Percentiles rank a stretch among this genome's conserved stretches.
These are phyloP conservation scores for Lucinisca nassula DNA, from an alignment of 2,888 invertebrate genomes.

Conservation along the genomic window DNA sequence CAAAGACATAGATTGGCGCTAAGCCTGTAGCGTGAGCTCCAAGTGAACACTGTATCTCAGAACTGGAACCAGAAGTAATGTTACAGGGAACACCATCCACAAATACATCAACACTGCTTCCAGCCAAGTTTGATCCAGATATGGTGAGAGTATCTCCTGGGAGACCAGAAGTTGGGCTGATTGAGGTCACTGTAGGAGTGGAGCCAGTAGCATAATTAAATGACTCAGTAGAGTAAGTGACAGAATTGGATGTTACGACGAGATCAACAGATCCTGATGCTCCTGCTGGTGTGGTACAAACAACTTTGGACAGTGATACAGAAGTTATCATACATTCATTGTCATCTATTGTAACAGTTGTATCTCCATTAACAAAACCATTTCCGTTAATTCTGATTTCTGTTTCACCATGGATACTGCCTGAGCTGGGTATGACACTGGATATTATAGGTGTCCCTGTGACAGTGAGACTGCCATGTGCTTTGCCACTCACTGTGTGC, in stretches of 20 bases:
- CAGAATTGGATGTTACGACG: slow-evolving; percentile 71
- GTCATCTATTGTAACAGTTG: slow-evolving; percentile 71
- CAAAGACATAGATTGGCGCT: slow-evolving; percentile 53
- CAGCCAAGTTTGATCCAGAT: slow-evolving; percentile 62
- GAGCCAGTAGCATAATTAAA: slow-evolving; percentile 66
- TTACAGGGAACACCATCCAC: slow-evolving; percentile 14
- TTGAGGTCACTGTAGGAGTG: slow-evolving; percentile 70
- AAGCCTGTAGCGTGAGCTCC: slow-evolving; percentile 59
- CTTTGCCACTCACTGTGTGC: slow-evolving; percentile 67
- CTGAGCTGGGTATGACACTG: slow-evolving; percentile 66
- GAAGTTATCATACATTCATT: slow-evolving; percentile 66
- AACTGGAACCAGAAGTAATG: slow-evolving; percentile 25
- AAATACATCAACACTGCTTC: background rate
- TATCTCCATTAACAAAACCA: slow-evolving; percentile 69
- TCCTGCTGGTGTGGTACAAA: slow-evolving; percentile 71
- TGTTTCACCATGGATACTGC: slow-evolving; percentile 76
- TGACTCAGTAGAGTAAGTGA: slow-evolving; percentile 59
- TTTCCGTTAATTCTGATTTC: slow-evolving; percentile 68
- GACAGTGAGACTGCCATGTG: slow-evolving; percentile 54
- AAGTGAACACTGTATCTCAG: slow-evolving; percentile 58
- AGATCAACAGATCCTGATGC: slow-evolving; percentile 66
- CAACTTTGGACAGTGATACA: slow-evolving; percentile 67
- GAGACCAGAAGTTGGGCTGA: slow-evolving; percentile 71
- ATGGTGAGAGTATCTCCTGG: slow-evolving; percentile 72
- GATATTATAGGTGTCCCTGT: slow-evolving; percentile 62